Base-by-base conservation (phyloP, 1,140 invertebrate genomes). In the Pogonognathellus flavescens region DNA sequence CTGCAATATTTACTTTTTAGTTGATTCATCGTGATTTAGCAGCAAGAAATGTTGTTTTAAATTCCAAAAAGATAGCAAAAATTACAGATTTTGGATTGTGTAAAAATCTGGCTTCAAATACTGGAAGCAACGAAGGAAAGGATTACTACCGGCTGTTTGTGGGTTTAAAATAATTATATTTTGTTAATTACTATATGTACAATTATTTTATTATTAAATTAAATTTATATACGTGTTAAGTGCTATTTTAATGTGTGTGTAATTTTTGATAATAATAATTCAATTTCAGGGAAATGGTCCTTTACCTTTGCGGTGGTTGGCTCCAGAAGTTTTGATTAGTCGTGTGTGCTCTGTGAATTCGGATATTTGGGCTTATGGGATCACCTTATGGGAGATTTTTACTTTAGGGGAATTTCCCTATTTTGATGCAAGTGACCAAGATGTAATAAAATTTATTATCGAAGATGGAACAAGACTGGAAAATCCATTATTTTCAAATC, bases 71-170 rank as follows among this genome's bases (percentile, higher is more conserved):
- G 89, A 96, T 97, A 93, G 96, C 95, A 0, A 98, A 98, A 93
- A 97, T 98, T 55, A 97, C 95, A 90, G 97, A 98, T 91, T 98
- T 98, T 93, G 97, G 97, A 13, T 91, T 98, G 72, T 97, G 96
- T 2, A 93, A 95, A 55, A 94, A 96, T 90, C 93, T 95, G 18
- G 95, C 95, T 89, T 94, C 95, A 89, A 94, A 95, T 86, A 94
- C 95, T 16, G 57, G 25, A 4, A 11, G 22, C 18, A 80, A 80
- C 9, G 53, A 16, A 50, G 62, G 25, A 59, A 84, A 52, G 13
- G 5, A 16, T 41, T 50, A 76, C 41, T 76, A 76, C 31, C 31
- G 41, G 13, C 0, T 66, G 11, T 14, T 16, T 14, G 16, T 55
- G 14, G 14, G 20, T 25, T 25, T 25, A 25, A 22, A 22, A 62